Conservation (phyloP, 1,140 invertebrate genomes). For the Polypedilum pembai region DNA sequence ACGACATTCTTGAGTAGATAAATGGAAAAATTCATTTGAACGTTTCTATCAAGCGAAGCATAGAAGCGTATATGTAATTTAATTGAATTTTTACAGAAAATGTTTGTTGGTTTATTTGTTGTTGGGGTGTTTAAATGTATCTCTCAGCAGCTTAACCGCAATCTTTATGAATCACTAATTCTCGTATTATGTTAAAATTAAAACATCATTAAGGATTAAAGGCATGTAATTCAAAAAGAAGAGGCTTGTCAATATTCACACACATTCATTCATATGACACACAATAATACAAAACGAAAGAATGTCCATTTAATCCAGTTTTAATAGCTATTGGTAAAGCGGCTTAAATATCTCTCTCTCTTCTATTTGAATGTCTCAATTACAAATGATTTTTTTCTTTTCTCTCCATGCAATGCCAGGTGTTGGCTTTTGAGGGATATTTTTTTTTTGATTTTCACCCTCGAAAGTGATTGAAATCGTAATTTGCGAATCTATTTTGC, state of each 20-base stretch:
- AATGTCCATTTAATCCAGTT: slow-evolving; percentile 18
- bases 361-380: slow-evolving; percentile 17
- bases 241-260: too few species aligned
- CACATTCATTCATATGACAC: too few species aligned
- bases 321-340: background rate
- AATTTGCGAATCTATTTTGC: background rate
- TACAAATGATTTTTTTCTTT: background rate
- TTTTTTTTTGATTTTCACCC: background rate
- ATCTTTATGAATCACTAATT: background rate
- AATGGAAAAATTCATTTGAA: too few species aligned
- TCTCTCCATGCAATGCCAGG: background rate
- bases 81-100: too few species aligned
- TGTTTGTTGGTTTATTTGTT: too few species aligned
- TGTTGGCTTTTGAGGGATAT: slow-evolving; percentile 10
- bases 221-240: background rate
- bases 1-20: too few species aligned
- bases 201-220: slow-evolving; percentile 19
- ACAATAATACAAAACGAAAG: background rate
- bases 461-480: background rate
- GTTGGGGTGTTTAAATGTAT: too few species aligned
- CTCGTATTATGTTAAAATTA: background rate
- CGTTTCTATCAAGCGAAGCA: too few species aligned
- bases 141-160: background rate
- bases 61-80: too few species aligned
- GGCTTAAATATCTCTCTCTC: too few species aligned